Percentiles rank a stretch among this genome's conserved stretches.
Evolutionary conservation across 2,888 invertebrate species (phyloP).

Genomic region (Fissipunctia ypsillon): DNA sequence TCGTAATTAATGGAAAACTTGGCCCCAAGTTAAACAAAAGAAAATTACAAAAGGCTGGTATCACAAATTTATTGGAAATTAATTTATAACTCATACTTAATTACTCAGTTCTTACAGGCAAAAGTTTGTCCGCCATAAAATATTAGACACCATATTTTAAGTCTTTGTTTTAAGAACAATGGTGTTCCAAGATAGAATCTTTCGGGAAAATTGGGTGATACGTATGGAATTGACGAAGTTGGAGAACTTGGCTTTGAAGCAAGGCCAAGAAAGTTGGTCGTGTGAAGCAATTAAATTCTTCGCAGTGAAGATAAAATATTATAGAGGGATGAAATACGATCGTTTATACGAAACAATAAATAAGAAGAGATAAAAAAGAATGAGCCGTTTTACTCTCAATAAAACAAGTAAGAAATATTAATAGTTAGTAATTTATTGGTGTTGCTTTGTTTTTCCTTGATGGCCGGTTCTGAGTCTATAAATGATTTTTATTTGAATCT

Average conservation of each 20-base stretch:
- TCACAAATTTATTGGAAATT: conserved; percentile 63
- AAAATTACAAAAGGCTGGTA: conserved; percentile 31
- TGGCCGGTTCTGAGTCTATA: neutral
- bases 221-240: conserved; percentile 66
- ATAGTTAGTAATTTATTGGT: conserved; percentile 46
- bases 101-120: conserved; percentile 46
- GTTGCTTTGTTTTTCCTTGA: conserved; percentile 31
- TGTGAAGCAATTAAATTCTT: conserved; percentile 63
- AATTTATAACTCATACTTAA: conserved; percentile 63
- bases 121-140: conserved; percentile 60
- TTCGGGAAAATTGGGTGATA: conserved; percentile 64
- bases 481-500: conserved; percentile 16
- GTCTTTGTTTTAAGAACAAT: conserved; percentile 65
- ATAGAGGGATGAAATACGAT: conserved; percentile 50
- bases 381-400: conserved; percentile 44
- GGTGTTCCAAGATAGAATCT: conserved; percentile 57
- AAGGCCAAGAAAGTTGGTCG: conserved; percentile 66
- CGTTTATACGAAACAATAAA: conserved; percentile 58
- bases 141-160: conserved; percentile 67
- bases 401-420: conserved; percentile 45
- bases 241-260: conserved; percentile 57
- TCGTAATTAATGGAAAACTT: conserved; percentile 30
- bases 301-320: conserved; percentile 57
- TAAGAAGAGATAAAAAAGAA: conserved; percentile 51
- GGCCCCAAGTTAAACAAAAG: conserved; percentile 43